These are phyloP conservation scores for Muschampia plurimacula DNA, from an alignment of 2,888 invertebrate species.

Conservation along the genomic window DNA sequence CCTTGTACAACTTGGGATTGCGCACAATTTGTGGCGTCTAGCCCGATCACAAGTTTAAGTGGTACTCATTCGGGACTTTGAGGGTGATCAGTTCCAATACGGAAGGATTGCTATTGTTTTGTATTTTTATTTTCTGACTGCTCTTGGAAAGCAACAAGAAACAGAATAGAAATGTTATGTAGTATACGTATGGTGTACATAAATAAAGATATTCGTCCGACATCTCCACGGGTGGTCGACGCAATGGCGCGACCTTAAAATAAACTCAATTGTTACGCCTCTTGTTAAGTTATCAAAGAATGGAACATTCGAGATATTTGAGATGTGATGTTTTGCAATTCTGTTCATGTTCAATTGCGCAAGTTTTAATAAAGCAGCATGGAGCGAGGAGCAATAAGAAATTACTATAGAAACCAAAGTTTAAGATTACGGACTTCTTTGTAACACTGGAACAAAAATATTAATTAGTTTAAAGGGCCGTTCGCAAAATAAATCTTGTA, in stretches of 20 bases:
- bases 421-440: too few species aligned
- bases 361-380: not conserved
- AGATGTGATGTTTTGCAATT: constrained; percentile 1
- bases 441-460: too few species aligned
- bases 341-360: not conserved
- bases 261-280: constrained; percentile 5
- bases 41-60: too few species aligned
- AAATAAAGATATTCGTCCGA: not conserved
- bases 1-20: too few species aligned
- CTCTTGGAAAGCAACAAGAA: not conserved
- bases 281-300: not conserved
- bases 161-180: not conserved
- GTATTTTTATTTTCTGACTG: not conserved
- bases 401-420: not conserved
- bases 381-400: not conserved
- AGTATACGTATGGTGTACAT: not conserved
- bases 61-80: too few species aligned
- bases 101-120: too few species aligned
- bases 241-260: constrained; percentile 1
- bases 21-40: too few species aligned
- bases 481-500: too few species aligned
- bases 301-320: not conserved
- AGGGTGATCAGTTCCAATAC: too few species aligned
- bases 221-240: not conserved
- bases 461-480: too few species aligned